Percentiles rank a stretch among this genome's conserved stretches.
These are phyloP conservation scores for Drosophila bifasciata DNA, from an alignment of 1,140 invertebrate species.

Conservation along the genomic window DNA sequence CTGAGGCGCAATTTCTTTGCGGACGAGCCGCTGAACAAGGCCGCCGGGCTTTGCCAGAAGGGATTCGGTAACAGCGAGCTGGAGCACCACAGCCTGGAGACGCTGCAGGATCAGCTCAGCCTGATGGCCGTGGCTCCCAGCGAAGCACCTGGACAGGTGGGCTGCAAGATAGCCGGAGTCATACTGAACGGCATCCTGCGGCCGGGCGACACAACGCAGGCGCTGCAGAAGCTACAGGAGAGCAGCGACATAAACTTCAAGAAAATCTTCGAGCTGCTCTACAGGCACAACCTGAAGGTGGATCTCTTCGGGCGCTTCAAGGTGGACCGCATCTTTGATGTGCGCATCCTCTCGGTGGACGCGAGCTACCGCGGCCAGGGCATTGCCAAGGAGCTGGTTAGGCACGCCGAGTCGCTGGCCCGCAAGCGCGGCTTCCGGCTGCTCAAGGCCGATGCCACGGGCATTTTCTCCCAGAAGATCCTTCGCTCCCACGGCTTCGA, in stretches of 20 bases:
- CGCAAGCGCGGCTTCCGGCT: constrained; percentile 88
- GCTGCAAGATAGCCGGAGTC: constrained; percentile 87
- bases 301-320: constrained; percentile 87
- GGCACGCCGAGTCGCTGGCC: constrained; percentile 87
- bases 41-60: constrained; percentile 88
- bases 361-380: constrained; percentile 88
- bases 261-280: constrained; percentile 88
- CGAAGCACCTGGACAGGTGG: not conserved
- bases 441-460: constrained; percentile 91
- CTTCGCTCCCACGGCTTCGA: constrained; percentile 88
- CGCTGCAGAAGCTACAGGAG: constrained; percentile 86
- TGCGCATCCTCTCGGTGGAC: constrained; percentile 91
- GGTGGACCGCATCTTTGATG: constrained; percentile 91
- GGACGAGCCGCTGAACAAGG: constrained; percentile 91
- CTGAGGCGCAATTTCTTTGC: constrained; percentile 90
- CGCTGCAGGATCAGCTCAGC: constrained; percentile 89
- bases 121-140: constrained; percentile 86
- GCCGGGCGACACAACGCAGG: constrained; percentile 86
- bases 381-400: constrained; percentile 89
- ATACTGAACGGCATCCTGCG: constrained; percentile 87
- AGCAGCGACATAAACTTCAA: constrained; percentile 87
- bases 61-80: constrained; percentile 89
- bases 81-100: constrained; percentile 89
- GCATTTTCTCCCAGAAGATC: constrained; percentile 90
- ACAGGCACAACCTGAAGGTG: constrained; percentile 86